Base-by-base conservation (phyloP, 1,140 invertebrate genomes). In the Tribolium madens region DNA sequence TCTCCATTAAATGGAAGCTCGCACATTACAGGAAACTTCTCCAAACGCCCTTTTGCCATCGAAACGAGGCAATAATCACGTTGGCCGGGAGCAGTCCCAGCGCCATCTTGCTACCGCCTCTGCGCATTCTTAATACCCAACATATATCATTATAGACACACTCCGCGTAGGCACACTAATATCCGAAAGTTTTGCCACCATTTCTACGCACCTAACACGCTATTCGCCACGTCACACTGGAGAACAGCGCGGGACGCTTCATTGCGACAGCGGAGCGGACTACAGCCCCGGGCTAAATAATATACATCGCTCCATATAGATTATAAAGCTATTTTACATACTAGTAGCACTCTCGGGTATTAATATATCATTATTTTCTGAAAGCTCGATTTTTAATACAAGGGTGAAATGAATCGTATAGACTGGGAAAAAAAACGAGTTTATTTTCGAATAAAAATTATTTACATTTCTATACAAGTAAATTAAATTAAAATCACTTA, bases 321-420 rank as follows among this genome's bases (percentile, higher is more conserved):
- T 83, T 83, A 82, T 83, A 78, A 82, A 80, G 78, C 80, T 83
- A 84, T 84, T 84, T 84, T 84, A 84, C 81, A 84, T 83, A 84
- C 81, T 83, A 83, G 81, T 82, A 84, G 81, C 81, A 82, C 80
- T 81, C 79, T 80, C 31, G 78, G 79, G 75, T 78, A 79, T 77
- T 80, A 82, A 82, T 83, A 82, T 82, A 83, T 83, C 80, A 83
- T 82, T 80, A 81, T 77, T 79, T 79, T 79, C 76, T 79, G 80
- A 81, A 80, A 78, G 79, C 64, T 33, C 57, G 57, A 26, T 64
- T 64, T 64, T 64, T 64, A 42, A 42, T 42, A n/a, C 36, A 42
- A 42, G 36, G 36, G 36, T 42, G 36, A 42, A 42, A 42, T 42
- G n/a, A 42, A 42, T 42, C n/a, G 9, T 42, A n/a, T 42, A 42